Conservation (phyloP, 2,797 vertebrate genomes). For the Halcyon leucocephala region DNA sequence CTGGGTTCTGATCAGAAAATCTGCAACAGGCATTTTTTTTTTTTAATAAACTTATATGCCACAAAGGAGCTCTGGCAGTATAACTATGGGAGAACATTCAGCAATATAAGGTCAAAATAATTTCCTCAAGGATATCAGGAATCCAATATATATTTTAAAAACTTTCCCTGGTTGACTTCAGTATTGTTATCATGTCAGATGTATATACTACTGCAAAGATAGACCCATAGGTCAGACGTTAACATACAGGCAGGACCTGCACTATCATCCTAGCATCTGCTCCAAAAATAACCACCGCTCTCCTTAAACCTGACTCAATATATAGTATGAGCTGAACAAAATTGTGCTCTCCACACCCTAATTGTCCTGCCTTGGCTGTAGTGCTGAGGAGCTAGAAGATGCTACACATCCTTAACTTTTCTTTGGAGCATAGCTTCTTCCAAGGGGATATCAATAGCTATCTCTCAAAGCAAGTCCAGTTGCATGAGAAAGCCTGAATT, state of each 20-base stretch:
- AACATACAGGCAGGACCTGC: neutral
- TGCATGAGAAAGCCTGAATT: neutral
- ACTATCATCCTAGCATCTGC: neutral
- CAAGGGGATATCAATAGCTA: neutral
- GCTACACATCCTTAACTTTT: neutral
- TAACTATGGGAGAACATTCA: conserved; percentile 49
- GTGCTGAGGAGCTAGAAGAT: neutral
- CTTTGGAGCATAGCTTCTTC: neutral
- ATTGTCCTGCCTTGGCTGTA: neutral
- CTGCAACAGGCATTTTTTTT: conserved; percentile 61
- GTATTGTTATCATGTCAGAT: conserved; percentile 26
- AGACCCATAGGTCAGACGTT: neutral
- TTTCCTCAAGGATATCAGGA: conserved; percentile 64
- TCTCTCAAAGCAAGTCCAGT: neutral
- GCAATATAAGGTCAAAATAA: conserved; percentile 70
- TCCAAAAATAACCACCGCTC: neutral
- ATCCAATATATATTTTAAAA: conserved; percentile 61
- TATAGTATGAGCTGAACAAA: conserved; percentile 4
- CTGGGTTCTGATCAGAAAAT: conserved; percentile 70
- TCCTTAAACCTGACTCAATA: conserved; percentile 21
- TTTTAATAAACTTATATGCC: conserved; percentile 69
- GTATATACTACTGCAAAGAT: conserved; percentile 15
- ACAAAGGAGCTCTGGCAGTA: conserved; percentile 48
- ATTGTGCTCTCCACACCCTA: neutral
- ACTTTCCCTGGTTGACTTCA: conserved; percentile 26